Evolutionary conservation across 2,797 vertebrate genomes (phyloP).

Genomic region (Atherinosoma microstoma): DNA sequence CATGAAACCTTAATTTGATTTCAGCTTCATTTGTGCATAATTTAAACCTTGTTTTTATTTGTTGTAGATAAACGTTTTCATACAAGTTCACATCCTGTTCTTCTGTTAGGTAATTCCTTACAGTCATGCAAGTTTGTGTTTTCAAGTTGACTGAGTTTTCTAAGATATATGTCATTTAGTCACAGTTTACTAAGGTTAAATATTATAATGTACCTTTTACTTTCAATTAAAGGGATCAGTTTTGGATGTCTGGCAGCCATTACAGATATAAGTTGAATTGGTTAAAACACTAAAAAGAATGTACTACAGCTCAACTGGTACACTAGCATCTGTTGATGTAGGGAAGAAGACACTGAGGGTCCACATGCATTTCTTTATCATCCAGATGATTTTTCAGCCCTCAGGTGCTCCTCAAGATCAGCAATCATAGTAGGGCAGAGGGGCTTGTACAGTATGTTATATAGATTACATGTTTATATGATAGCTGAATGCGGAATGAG

Average conservation of each 20-base stretch:
- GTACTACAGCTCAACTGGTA: too few species aligned
- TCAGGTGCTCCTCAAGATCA: background rate
- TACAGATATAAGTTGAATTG: too few species aligned
- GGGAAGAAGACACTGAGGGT: too few species aligned
- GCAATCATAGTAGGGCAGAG: background rate
- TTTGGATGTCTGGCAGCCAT: too few species aligned
- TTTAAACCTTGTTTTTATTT: slow-evolving; percentile 4
- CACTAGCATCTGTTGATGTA: too few species aligned
- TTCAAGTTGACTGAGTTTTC: slow-evolving; percentile 5
- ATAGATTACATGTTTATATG: background rate
- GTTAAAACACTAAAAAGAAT: too few species aligned
- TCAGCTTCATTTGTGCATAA: background rate
- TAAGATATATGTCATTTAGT: background rate
- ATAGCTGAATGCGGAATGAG: background rate
- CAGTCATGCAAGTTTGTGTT: background rate
- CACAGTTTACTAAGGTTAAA: background rate
- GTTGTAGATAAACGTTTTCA: background rate
- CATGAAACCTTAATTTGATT: slow-evolving; percentile 8
- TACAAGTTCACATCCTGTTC: background rate
- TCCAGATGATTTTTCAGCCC: background rate
- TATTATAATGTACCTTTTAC: background rate
- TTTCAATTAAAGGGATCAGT: background rate
- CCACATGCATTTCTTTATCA: background rate
- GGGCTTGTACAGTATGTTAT: background rate
- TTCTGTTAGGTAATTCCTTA: background rate